Conservation (phyloP, 2,888 invertebrate genomes). For the Cloeon dipterum region DNA sequence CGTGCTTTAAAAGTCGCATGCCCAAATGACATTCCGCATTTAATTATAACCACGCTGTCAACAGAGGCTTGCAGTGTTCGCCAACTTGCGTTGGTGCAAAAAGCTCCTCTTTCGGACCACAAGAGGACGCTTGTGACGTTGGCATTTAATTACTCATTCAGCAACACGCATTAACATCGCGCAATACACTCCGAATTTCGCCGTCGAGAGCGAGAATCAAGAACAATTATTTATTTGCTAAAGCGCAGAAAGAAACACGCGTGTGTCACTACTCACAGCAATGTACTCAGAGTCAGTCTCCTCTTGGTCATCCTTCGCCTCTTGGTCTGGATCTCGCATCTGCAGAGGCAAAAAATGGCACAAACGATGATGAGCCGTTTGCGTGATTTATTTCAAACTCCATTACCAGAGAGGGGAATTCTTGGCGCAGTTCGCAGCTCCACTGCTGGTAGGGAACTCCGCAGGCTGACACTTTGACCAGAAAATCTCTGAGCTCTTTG, state of each 20-base stretch:
- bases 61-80: too few relatives aligned
- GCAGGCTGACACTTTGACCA: constrained; percentile 23
- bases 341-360: constrained; percentile 11
- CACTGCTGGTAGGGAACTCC: constrained; percentile 27
- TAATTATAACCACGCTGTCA: too few relatives aligned
- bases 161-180: too few relatives aligned
- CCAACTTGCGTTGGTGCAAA: not conserved
- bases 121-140: not conserved
- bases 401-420: constrained; percentile 18
- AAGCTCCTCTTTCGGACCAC: not conserved
- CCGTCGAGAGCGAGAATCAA: too few relatives aligned
- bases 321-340: constrained; percentile 19
- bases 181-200: too few relatives aligned
- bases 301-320: constrained; percentile 18
- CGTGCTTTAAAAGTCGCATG: too few relatives aligned
- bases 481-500: constrained; percentile 26
- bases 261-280: constrained; percentile 16
- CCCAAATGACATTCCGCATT: too few relatives aligned
- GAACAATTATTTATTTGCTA: too few relatives aligned
- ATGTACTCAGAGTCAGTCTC: constrained; percentile 23
- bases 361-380: too few relatives aligned
- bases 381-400: too few relatives aligned
- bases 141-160: too few relatives aligned
- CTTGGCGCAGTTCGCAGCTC: constrained; percentile 18
- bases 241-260: not conserved